phyloP scores from a whole-genome alignment of 2,113 vertebrate species.

The Calypte anna region DNA sequence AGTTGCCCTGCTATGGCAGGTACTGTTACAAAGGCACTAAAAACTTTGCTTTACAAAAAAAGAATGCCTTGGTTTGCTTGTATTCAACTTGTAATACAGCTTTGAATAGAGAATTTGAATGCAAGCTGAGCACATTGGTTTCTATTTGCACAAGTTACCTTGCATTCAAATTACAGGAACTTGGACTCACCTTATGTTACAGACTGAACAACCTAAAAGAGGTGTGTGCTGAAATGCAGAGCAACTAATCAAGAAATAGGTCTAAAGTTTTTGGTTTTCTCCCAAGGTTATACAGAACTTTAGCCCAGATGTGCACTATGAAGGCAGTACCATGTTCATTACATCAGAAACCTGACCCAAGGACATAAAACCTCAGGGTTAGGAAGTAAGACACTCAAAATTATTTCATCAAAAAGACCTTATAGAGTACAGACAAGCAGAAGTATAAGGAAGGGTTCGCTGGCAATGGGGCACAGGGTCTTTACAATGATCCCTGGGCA shows the following conservation, averaged over 20 bases:
- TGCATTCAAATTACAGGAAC: not conserved
- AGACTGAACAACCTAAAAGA: not conserved
- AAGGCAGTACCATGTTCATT: not conserved
- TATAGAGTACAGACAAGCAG: not conserved
- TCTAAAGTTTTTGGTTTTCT: not conserved
- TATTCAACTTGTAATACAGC: not conserved
- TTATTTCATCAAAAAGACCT: not conserved
- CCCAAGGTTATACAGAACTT: not conserved
- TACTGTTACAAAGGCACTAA: not conserved
- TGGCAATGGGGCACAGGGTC: fast-evolving
- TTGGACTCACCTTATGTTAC: not conserved
- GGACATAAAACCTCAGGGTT: not conserved
- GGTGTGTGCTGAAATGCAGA: not conserved
- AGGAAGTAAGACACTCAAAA: not conserved
- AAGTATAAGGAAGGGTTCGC: not conserved
- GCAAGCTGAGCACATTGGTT: not conserved
- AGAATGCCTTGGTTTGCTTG: not conserved
- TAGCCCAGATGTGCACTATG: not conserved
- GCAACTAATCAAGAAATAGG: not conserved
- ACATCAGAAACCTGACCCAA: not conserved
- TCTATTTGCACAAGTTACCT: not conserved
- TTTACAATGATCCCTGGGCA: not conserved
- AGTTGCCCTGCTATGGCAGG: slow-evolving; percentile 19
- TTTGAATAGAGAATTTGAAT: not conserved
- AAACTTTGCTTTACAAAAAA: not conserved